Base-by-base conservation (phyloP, 2,888 invertebrate genomes). In the Polia nebulosa region DNA sequence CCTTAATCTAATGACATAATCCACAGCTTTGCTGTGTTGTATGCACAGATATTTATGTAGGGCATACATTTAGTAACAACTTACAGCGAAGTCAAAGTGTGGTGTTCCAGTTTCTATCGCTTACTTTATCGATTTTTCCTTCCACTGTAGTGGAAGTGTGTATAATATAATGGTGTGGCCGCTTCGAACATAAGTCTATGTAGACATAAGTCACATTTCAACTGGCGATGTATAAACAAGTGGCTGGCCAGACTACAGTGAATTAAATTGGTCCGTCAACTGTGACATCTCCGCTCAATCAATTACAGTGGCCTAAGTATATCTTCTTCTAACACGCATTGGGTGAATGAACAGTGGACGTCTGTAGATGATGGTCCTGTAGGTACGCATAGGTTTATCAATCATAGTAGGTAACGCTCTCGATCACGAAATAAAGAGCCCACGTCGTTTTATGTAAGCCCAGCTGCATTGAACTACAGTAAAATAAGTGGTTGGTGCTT, bases 71-170 rank as follows among this genome's bases (percentile, higher is more conserved):
- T 20, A n/a, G 25, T 29, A 32, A 74, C 47, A 72, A 51, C 53
- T 59, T 55, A 76, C 53, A 76, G 22, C 55, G 39, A 65, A 47
- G 71, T 51, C 53, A 59, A 65, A 61, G 36, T 68, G 71, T 66
- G 66, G 80, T 78, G 83, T 77, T 75, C 78, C 59, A 81, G 65
- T 84, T 84, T 84, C 72, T 53, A 56, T 61, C 63, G 74, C 67
- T 74, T 67, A 69, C 69, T 71, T 76, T 81, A 84, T 84, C 74
- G 82, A 82, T 83, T 82, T 82, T 83, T 72, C 76, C 66, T 68
- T 61, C 72, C 57, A 68, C 70, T 70, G n/a, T n/a, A n/a, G n/a
- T n/a, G n/a, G n/a, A n/a, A n/a, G n/a, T n/a, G n/a, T n/a, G n/a
- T n/a, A n/a, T 82, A 71, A 61, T 41, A 65, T 80, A 72, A 67